Evolutionary conservation across 2,797 vertebrate genomes (phyloP), one percentile per base, ranked within the genome.

Genomic region (Galagoides demidoff): DNA sequence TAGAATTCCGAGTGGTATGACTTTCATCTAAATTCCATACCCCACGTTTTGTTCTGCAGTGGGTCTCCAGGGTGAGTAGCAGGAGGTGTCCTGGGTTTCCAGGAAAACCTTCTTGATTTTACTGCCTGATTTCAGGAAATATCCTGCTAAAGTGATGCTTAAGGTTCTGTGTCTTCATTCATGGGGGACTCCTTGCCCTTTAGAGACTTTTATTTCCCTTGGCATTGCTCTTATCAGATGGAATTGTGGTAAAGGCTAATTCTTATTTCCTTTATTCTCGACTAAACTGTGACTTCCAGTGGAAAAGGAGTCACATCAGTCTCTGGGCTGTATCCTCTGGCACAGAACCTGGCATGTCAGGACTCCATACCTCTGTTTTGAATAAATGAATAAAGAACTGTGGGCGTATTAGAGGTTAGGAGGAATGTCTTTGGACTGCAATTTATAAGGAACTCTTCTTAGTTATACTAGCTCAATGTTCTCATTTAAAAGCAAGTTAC

Each of bases 381-480:
- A 83, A 61, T 52, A 61, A 88, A 61, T 85, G 17, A 71, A 64
- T 37, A 49, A 81, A 79, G 8, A 12, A 14, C 0, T 77, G 7
- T 63, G 20, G 74, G 43, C 66, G 10, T 25, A 37, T 34, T 49
- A 79, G 59, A 89, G 43, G 20, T 85, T 31, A 10, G 49, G 45
- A 70, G 49, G 7, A 93, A 77, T 49, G 71, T 55, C 57, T 92
- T 68, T 27, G 73, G n/a, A 77, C 14, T n/a, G 1, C 74, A 55
- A 34, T 89, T 90, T 95, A n/a, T 73, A 74, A 14, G 27, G 20
- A 70, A 37, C 13, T 63, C 85, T 34, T 82, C 52, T 96, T 91
- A 90, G 77, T 22, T 31, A 16, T 49, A 25, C 37, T 81, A 82
- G 55, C 64, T 84, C 29, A 70, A 23, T 8, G 45, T 27, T 70